Percentiles rank a stretch among this genome's conserved stretches.
Conservation (phyloP, 2,888 invertebrate species). For the Thymelicus acteon region DNA sequence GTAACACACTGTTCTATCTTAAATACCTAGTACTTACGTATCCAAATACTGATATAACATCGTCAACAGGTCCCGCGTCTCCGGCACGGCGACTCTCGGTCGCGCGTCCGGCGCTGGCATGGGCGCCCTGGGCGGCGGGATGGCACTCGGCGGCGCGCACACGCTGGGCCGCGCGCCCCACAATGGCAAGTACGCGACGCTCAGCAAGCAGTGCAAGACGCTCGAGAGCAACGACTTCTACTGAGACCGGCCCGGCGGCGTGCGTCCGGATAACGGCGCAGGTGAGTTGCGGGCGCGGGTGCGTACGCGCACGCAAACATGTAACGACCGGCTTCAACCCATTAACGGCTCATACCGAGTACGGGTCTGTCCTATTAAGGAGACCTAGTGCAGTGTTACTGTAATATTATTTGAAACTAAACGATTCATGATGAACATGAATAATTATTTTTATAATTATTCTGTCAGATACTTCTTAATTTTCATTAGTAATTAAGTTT, state of each 20-base stretch:
- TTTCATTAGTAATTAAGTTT: no score
- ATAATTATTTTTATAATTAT: no score
- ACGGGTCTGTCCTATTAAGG: no score
- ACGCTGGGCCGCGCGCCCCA: constrained; percentile 89
- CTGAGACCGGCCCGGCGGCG: constrained; percentile 92
- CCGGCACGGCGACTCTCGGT: constrained; percentile 70
- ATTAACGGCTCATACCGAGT: no score
- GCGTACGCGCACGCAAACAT: not conserved
- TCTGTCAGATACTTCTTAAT: not conserved
- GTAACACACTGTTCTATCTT: no score
- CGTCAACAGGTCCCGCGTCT: constrained; percentile 64
- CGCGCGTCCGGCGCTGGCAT: constrained; percentile 73
- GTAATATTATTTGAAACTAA: no score
- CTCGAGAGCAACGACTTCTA: constrained; percentile 97
- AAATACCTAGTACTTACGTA: no score
- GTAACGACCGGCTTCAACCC: not conserved
- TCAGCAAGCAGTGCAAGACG: constrained; percentile 98
- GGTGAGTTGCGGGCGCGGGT: constrained; percentile 39
- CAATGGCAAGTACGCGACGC: constrained; percentile 96
- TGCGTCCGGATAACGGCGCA: constrained; percentile 57
- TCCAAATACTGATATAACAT: no score
- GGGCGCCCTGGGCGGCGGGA: constrained; percentile 62
- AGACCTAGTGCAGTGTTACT: no score
- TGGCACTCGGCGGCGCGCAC: constrained; percentile 82
- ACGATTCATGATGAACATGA: no score